Percentiles rank a stretch among this genome's conserved stretches.
These are phyloP conservation scores for Caracal caracal DNA, from an alignment of 2,113 vertebrate species.

Conservation along the genomic window DNA sequence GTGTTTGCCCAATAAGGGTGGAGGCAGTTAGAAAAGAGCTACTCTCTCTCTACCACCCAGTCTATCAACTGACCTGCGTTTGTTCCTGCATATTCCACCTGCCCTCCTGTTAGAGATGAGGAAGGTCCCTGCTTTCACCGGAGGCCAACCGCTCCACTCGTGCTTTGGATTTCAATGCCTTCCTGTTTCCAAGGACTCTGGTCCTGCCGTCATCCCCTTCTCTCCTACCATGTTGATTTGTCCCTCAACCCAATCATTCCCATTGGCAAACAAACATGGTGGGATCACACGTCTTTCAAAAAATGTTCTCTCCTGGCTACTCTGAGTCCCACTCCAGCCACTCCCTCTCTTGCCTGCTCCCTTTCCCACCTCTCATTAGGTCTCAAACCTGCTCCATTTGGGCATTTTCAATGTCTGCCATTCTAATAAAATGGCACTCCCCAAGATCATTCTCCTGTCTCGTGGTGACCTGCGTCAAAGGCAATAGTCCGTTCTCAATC, in stretches of 20 bases:
- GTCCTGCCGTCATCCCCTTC: neutral
- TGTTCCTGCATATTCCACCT: neutral
- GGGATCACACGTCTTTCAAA: neutral
- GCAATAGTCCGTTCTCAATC: neutral
- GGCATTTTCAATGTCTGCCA: neutral
- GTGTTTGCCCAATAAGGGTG: neutral
- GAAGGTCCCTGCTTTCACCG: neutral
- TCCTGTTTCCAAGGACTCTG: neutral
- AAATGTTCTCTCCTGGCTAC: neutral
- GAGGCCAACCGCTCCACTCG: neutral
- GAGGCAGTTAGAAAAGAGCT: neutral
- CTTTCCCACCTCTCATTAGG: neutral
- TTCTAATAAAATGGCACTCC: neutral
- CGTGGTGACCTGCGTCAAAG: neutral
- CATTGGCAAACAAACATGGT: neutral
- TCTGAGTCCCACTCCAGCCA: neutral
- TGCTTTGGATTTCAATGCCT: neutral
- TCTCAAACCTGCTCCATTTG: neutral
- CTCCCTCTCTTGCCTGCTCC: neutral
- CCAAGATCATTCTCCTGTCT: neutral
- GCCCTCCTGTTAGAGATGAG: neutral
- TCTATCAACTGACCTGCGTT: neutral
- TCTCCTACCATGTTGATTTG: neutral
- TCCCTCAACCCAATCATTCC: neutral
- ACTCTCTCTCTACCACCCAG: no score